Evolutionary conservation across 2,113 vertebrate genomes (phyloP), one percentile per base, ranked within the genome.

Genomic region (Pithys albifrons): DNA sequence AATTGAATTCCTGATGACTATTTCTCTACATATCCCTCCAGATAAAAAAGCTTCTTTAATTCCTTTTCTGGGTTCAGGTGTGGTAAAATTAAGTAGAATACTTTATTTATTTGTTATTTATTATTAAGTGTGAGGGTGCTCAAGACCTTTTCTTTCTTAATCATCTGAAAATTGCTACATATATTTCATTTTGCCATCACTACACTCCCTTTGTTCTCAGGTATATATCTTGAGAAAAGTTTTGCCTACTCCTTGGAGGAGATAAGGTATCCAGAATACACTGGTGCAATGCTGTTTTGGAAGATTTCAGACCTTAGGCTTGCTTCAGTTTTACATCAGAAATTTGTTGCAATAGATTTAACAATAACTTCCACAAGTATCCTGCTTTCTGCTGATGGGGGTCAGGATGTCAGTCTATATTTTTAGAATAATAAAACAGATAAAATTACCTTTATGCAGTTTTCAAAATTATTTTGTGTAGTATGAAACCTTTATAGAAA

Each of bases 1-100:
- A 46, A 51, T 95, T 95, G 91, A 95, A 94, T 89, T 90, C 39
- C 35, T 95, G 28, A 87, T 93, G 28, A 49, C 14, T 88, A 67
- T 69, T 81, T 95, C 65, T 85, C 55, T 93, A 22, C 66, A 33
- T 27, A 81, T 33, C 3, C 29, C 13, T 94, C 77, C 23, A 89
- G 48, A 72, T 88, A 94, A 67, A 58, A 93, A 72, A 24, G 3
- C 9, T 74, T 88, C 7, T 65, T 81, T 18, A 82, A 46, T 94
- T 94, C 20, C 9, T 74, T 82, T 93, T 87, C 35, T 82, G 37
- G 61, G 23, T 45, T 74, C n/a, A 92, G 75, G 43, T 71, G 35
- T 59, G 49, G 8, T 19, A 72, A 89, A 95, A 93, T 62, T 87
- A 83, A 70, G 35, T 37, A 14, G 81, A 72, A 35, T 41, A 14